Percentiles rank a stretch among this genome's conserved stretches.
These are phyloP conservation scores for Apodemia duryi DNA, from an alignment of 2,888 invertebrate species.

Conservation along the genomic window DNA sequence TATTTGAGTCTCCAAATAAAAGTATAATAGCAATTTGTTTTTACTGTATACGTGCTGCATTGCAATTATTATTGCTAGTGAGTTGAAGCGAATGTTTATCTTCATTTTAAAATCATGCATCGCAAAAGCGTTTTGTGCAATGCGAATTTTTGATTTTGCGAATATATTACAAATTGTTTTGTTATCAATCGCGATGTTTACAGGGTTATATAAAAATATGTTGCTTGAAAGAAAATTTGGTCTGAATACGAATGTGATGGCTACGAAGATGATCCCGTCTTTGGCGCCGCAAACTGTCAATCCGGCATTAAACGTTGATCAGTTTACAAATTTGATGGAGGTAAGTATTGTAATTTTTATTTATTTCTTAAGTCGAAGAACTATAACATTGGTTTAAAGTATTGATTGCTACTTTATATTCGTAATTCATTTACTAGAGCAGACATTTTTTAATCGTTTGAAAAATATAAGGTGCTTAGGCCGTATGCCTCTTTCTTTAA, in stretches of 20 bases:
- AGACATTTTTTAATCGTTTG: too few species aligned
- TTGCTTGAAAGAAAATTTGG: slow-evolving; percentile 94
- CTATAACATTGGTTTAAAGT: too few species aligned
- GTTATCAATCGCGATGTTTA: slow-evolving; percentile 39
- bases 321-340: slow-evolving; percentile 64
- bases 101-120: background rate
- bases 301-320: slow-evolving; percentile 75
- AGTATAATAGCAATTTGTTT: too few species aligned
- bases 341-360: slow-evolving; percentile 36
- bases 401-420: too few species aligned
- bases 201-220: slow-evolving; percentile 95
- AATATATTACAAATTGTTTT: background rate
- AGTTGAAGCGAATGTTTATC: slow-evolving; percentile 7
- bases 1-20: too few species aligned
- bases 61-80: too few species aligned
- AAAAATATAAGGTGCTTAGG: too few species aligned
- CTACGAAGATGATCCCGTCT: slow-evolving; percentile 95
- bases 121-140: slow-evolving; percentile 2
- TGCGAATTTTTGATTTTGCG: slow-evolving; percentile 1
- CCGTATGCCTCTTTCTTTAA: too few species aligned
- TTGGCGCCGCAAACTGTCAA: slow-evolving; percentile 95
- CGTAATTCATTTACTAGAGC: too few species aligned
- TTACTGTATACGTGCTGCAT: too few species aligned
- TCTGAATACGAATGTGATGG: slow-evolving; percentile 93
- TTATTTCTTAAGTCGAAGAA: too few species aligned